Evolutionary conservation across 2,113 vertebrate species (phyloP), one percentile per base, ranked within the genome.

Genomic region (Cyprinodon brontotheroides): DNA sequence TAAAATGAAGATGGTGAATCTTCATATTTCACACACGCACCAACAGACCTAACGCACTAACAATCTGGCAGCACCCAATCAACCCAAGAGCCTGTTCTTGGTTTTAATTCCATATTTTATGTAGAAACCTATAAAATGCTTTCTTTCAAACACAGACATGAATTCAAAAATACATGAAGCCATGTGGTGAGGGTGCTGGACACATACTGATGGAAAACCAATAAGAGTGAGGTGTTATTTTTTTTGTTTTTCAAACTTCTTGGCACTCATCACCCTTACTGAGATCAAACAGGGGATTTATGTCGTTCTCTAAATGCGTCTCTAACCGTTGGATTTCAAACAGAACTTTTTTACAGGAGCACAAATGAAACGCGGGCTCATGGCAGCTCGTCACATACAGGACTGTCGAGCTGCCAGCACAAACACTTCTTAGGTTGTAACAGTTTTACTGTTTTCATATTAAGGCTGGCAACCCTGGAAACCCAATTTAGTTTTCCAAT

Each of bases 361-460:
- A 70, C 62, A 83, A 74, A 85, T 90, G 81, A 91, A 92, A 91
- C 59, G 22, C 65, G 76, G 87, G 81, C 81, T 80, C 70, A 85
- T 77, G 65, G 86, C 78, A 83, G 85, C 61, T 50, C 22, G 57
- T 78, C 71, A 85, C 69, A 64, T 68, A 86, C 75, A 75, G 85
- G 78, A 53, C 66, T 47, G 87, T 89, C 83, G 20, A 50, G 41
- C 81, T 74, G 91, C 93, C 93, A 94, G 91, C 50, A 90, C 65
- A 80, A 93, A 93, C 93, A 91, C 89, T 91, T 90, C 90, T 93
- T 86, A 89, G 90, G 89, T 89, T 92, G 91, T 93, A 92, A 91
- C 89, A 92, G 86, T 92, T 91, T 91, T 91, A 93, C 86, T 77
- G 91, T 92, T 91, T 90, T 92, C 92, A 91, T 90, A 90, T 90